phyloP scores from a whole-genome alignment of 2,888 invertebrate species.

The Bhutanitis thaidina region DNA sequence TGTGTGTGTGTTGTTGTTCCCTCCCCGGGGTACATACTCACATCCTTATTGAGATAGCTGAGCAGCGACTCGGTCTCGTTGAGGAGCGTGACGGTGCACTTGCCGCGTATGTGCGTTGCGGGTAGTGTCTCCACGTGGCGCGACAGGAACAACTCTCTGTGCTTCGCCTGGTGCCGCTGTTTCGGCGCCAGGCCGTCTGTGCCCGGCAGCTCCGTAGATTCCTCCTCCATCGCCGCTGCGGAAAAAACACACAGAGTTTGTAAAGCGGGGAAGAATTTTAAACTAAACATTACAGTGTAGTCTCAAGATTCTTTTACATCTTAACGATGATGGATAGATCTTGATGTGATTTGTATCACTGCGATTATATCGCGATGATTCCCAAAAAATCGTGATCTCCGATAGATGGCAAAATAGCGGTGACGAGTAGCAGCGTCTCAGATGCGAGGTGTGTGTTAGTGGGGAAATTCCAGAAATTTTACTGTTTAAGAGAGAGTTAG shows the following conservation, averaged over 20 bases:
- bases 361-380: too few relatives aligned
- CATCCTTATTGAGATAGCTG: conserved; percentile 98
- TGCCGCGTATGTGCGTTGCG: conserved; percentile 99
- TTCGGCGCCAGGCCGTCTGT: conserved; percentile 87
- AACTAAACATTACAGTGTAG: too few relatives aligned
- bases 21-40: conserved; percentile 77
- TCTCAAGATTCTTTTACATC: too few relatives aligned
- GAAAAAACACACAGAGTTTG: neutral
- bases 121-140: conserved; percentile 98
- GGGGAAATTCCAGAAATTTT: too few relatives aligned
- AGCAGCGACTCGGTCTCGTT: conserved; percentile 98
- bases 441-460: too few relatives aligned
- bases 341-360: too few relatives aligned
- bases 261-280: too few relatives aligned
- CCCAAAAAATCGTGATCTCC: too few relatives aligned
- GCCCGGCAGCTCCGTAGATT: conserved; percentile 80
- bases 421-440: too few relatives aligned
- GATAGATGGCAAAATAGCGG: too few relatives aligned
- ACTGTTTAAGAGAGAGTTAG: too few relatives aligned
- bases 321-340: too few relatives aligned
- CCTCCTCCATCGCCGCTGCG: conserved; percentile 84
- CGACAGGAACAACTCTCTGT: conserved; percentile 98
- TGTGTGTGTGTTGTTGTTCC: conserved; percentile 22
- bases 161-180: conserved; percentile 97
- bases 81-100: conserved; percentile 98